Evolutionary conservation across 2,888 invertebrate species (phyloP), one percentile per base, ranked within the genome.

Genomic region (Stratiomys singularior): DNA sequence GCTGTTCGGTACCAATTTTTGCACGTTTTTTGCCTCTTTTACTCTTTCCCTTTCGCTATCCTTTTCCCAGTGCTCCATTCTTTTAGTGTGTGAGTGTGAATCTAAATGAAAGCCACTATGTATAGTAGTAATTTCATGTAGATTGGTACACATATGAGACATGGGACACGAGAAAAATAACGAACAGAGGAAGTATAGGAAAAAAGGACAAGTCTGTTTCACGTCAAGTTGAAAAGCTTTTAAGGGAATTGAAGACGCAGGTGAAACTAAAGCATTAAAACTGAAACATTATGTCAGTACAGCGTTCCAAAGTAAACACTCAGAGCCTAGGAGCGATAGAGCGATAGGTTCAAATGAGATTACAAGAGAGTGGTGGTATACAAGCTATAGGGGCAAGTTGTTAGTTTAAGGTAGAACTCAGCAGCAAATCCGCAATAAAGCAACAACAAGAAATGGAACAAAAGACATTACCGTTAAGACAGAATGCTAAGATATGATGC

Each of bases 221-320:
- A 67, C 67, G 47, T 77, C 67, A 77, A 67, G 30, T 52, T 58
- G 77, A 77, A 77, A 79, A 74, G 78, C 79, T 79, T 78, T 79
- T 78, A 79, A 79, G 78, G 79, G 77, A 79, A 79, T 79, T 79
- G 77, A 78, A 78, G 79, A 76, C 77, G 77, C 79, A 79, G 79
- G 79, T 79, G 79, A 79, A 78, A 63, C 78, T 77, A 58, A 52
- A 78, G 72, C 69, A 77, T 76, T 74, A 78, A 37, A 69, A 67
- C 44, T 1, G 21, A 37, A 30, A 58, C 44, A 74, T 74, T 74
- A 74, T 58, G 46, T 27, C 72, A 18, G 18, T 30, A 18, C 13
- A 13, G 21, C 15, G 44, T 44, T n/a, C 27, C 28, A 71, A 47
- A 71, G 27, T 18, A 71, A 71, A 71, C 47, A 71, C 1, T 37